A percentile compares a stretch with the other conserved stretches of the same genome.
Evolutionary conservation across 2,113 vertebrate genomes (phyloP).

Genomic region (Bubo scandiacus): DNA sequence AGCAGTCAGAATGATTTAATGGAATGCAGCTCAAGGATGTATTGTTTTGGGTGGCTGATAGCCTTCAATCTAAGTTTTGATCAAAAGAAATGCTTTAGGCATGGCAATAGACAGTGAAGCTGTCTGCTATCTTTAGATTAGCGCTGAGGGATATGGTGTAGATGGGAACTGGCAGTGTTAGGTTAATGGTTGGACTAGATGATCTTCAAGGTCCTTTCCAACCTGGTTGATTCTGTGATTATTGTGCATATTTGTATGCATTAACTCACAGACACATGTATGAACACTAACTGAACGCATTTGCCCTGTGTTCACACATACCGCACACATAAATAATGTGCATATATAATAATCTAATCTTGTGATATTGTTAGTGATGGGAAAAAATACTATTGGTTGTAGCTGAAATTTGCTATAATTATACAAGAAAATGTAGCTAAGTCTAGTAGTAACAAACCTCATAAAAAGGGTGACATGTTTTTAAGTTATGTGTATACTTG

Average conservation of each 20-base stretch:
- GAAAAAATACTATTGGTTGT: neutral
- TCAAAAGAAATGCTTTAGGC: neutral
- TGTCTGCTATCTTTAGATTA: neutral
- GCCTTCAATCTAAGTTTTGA: neutral
- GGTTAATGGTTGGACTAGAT: too few species aligned
- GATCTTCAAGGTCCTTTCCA: too few species aligned
- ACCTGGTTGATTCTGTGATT: too few species aligned
- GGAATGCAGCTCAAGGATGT: neutral
- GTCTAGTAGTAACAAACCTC: neutral
- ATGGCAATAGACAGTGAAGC: neutral
- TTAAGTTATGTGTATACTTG: neutral
- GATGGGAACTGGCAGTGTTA: too few species aligned
- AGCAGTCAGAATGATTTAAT: neutral
- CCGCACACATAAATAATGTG: neutral
- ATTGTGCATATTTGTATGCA: neutral
- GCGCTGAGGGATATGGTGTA: too few species aligned
- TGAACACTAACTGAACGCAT: neutral
- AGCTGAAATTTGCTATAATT: neutral
- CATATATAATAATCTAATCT: too few species aligned
- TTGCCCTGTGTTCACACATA: neutral
- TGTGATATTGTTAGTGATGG: neutral
- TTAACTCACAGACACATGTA: rapidly evolving
- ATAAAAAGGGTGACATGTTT: neutral
- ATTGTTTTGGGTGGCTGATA: neutral
- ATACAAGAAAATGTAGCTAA: neutral